Base-by-base conservation (phyloP, 2,888 invertebrate genomes). In the Dendrolimus houi region DNA sequence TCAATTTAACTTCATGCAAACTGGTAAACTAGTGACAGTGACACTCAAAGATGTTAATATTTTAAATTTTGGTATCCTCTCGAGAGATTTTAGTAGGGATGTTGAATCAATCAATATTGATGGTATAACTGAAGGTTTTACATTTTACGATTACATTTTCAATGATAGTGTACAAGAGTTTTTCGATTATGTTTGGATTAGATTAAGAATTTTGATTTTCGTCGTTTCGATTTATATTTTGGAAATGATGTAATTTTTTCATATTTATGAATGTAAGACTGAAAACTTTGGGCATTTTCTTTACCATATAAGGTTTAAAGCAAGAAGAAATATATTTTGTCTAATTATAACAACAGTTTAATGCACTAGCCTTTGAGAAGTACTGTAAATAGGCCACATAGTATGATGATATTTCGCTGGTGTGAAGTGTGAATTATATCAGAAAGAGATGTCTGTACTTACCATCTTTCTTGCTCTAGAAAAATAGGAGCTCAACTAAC, bases 101-200 rank as follows among this genome's bases (percentile, higher is more conserved):
- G 72, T 68, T 2, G 68, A 70, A 59, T 64, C 59, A 29, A 58
- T 29, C 8, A 53, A 12, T 8, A 60, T 56, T 9, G 62, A 59
- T 41, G 68, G 66, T 54, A 57, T 64, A 53, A 62, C 65, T 14
- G 65, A 67, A 8, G 61, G 57, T 1, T 58, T 62, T n/a, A 67
- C 72, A 58, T 64, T 75, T 17, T 75, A 75, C 47, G 75, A 80
- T 59, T 79, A 74, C 10, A 73, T 84, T 53, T 80, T 75, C 8
- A 79, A 69, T 57, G 85, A 87, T 41, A 79, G 84, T 57, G 66
- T 85, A 0, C 68, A 74, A 57, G 83, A 83, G 42, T 77, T 86
- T 55, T 82, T 87, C 29, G 88, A 88, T 74, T 88, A 87, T 57
- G 55, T 90, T 8, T 90, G 88, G 89, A 87, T 89, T 42, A 76